A percentile compares a stretch with the other conserved stretches of the same genome.
These are phyloP conservation scores for Drosophila lini DNA, from an alignment of 1,140 invertebrate species.

Conservation along the genomic window DNA sequence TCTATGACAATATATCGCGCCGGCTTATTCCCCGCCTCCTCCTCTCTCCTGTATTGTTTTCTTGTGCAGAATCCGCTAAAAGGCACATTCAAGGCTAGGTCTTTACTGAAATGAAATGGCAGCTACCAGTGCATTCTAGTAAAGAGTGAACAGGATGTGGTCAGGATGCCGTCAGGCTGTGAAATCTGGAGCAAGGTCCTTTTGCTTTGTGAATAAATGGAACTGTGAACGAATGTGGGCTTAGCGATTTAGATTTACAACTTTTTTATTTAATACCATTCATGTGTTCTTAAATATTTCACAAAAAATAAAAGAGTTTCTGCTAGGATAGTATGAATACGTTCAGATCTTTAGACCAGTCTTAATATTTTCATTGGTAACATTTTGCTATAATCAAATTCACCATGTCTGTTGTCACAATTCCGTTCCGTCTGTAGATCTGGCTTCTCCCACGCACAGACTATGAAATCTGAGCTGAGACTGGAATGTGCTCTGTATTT, in stretches of 20 bases:
- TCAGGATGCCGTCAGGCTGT: constrained; percentile 6
- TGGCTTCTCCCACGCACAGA: constrained; percentile 12
- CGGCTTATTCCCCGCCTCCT: neutral
- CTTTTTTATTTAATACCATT: neutral
- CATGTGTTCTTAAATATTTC: neutral
- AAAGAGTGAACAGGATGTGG: constrained; percentile 26
- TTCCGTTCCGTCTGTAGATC: neutral
- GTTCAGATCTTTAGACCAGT: too few species aligned
- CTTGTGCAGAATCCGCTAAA: constrained; percentile 45
- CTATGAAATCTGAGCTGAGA: constrained; percentile 45
- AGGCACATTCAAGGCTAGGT: constrained; percentile 56
- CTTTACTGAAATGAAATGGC: constrained; percentile 38
- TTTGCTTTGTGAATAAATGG: constrained; percentile 5
- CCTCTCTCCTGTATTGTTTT: constrained; percentile 19
- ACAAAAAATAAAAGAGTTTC: too few species aligned
- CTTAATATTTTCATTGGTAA: too few species aligned
- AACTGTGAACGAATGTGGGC: constrained; percentile 2
- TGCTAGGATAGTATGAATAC: too few species aligned
- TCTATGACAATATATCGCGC: constrained; percentile 62
- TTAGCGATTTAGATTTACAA: neutral
- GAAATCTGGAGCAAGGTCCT: constrained; percentile 36
- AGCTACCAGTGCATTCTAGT: constrained; percentile 21
- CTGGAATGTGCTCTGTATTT: constrained; percentile 44
- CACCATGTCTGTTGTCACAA: constrained; percentile 12
- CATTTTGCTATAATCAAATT: neutral